A percentile compares a stretch with the other conserved stretches of the same genome.
phyloP scores from a whole-genome alignment of 2,888 invertebrate species.

The Unio delphinus region DNA sequence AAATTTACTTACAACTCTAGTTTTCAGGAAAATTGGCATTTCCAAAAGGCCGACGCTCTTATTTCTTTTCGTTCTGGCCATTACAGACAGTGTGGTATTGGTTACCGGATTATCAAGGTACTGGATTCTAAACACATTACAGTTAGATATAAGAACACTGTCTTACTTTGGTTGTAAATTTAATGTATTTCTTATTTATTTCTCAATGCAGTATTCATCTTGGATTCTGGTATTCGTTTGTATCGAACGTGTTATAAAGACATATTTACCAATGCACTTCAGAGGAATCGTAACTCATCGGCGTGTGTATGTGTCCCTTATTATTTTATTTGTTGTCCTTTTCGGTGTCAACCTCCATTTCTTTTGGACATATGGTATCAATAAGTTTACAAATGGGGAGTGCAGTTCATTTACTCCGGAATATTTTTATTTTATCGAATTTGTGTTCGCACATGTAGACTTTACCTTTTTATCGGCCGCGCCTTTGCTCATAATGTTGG shows the following conservation, averaged over 20 bases:
- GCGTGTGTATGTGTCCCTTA: constrained; percentile 11
- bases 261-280: constrained; percentile 26
- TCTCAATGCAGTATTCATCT: constrained; percentile 45
- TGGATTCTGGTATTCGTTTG: constrained; percentile 47
- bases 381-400: constrained; percentile 22
- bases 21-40: constrained; percentile 30
- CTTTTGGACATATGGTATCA: constrained; percentile 45
- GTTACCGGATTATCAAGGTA: constrained; percentile 32
- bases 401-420: constrained; percentile 32
- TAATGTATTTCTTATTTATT: constrained; percentile 40
- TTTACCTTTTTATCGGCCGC: constrained; percentile 28
- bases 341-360: constrained; percentile 28
- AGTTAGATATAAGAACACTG: constrained; percentile 26
- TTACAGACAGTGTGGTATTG: constrained; percentile 38
- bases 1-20: constrained; percentile 33
- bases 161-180: constrained; percentile 41
- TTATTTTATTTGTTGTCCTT: constrained; percentile 19
- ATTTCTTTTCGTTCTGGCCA: constrained; percentile 33
- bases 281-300: constrained; percentile 16
- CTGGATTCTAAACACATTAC: constrained; percentile 29
- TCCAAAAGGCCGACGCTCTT: constrained; percentile 35
- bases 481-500: constrained; percentile 37
- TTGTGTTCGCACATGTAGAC: constrained; percentile 42
- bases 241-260: constrained; percentile 39
- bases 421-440: constrained; percentile 35